These are phyloP conservation scores for Mythimna pallens DNA, from an alignment of 2,888 invertebrate genomes.

Conservation along the genomic window DNA sequence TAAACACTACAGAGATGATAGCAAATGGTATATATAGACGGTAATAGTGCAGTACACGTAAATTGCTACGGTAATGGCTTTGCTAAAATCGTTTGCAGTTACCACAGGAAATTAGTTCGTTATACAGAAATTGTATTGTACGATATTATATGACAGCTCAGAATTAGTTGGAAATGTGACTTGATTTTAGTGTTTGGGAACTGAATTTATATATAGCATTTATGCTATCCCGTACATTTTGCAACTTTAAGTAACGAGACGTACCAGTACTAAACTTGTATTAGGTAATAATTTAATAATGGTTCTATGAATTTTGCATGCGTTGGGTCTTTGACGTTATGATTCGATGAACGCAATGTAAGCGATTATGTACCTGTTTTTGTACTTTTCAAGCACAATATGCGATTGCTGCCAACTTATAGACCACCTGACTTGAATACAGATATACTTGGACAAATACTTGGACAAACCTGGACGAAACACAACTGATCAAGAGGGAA, in stretches of 20 bases:
- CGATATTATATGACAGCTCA: background rate
- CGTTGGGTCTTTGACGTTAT: conserved; percentile 28
- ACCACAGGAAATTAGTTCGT: conserved; percentile 56
- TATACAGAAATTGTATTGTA: conserved; percentile 30
- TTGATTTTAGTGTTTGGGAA: conserved; percentile 3
- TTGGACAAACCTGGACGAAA: conserved; percentile 1
- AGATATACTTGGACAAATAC: conserved; percentile 17
- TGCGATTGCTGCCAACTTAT: conserved; percentile 32
- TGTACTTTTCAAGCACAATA: conserved; percentile 45
- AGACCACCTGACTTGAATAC: conserved; percentile 36
- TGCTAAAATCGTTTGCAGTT: conserved; percentile 53
- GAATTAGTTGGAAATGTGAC: conserved; percentile 28
- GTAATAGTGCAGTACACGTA: conserved; percentile 52
- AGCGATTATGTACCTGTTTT: conserved; percentile 18
- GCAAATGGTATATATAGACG: conserved; percentile 33
- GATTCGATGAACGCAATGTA: conserved; percentile 22
- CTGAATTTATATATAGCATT: background rate
- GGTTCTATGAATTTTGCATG: conserved; percentile 18
- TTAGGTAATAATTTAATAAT: background rate
- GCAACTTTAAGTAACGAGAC: conserved; percentile 5
- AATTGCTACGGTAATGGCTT: conserved; percentile 53
- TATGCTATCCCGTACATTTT: background rate
- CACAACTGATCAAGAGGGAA: background rate
- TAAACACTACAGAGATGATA: conserved; percentile 54
- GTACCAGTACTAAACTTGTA: no score